Evolutionary conservation across 2,113 vertebrate species (phyloP).

Genomic region (Hemichromis elongatus): DNA sequence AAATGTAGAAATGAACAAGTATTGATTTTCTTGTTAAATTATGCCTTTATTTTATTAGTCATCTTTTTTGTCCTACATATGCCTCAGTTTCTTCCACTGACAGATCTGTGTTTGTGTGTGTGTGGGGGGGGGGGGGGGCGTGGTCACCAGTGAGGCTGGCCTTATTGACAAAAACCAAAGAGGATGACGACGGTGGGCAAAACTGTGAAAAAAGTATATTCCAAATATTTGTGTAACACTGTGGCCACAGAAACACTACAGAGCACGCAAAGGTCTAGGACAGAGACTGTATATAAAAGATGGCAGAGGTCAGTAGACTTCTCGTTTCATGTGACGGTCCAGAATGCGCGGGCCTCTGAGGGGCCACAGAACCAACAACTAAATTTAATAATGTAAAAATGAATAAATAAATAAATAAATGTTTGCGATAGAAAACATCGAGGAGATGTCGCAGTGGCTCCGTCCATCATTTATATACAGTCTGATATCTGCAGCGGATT

Average conservation of each 20-base stretch:
- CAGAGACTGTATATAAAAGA: background rate
- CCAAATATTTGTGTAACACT: background rate
- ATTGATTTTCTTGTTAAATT: background rate
- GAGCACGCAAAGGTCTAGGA: background rate
- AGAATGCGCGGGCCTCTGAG: background rate
- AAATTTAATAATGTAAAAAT: background rate
- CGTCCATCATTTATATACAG: background rate
- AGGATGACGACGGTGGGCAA: background rate
- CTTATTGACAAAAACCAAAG: conserved; percentile 43
- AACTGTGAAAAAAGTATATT: background rate
- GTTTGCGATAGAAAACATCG: fast-evolving
- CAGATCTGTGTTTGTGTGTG: conserved; percentile 17
- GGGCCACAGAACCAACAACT: background rate
- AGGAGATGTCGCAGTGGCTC: background rate
- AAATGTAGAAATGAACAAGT: background rate
- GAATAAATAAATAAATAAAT: no score
- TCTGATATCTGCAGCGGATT: background rate
- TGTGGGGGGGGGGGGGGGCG: background rate
- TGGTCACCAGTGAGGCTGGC: background rate
- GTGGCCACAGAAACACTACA: background rate
- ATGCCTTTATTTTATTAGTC: background rate
- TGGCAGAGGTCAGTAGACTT: background rate
- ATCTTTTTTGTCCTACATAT: background rate
- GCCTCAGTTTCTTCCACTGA: background rate
- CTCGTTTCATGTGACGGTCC: background rate